Base-by-base conservation (phyloP, 2,888 invertebrate species). In the Bursaphelenchus okinawaensis region DNA sequence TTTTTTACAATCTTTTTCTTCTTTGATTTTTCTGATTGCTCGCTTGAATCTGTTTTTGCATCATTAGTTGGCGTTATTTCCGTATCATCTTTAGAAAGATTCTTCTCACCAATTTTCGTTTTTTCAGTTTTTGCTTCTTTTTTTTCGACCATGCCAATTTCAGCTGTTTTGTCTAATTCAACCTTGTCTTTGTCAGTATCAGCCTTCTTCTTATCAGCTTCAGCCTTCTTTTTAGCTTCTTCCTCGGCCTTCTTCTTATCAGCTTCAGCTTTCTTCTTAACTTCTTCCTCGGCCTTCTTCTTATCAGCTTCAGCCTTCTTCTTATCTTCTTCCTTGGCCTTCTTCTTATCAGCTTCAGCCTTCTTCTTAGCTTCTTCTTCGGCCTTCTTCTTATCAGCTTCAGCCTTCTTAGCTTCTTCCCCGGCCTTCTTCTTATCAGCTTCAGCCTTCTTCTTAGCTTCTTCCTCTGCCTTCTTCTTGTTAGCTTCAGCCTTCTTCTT, bases 301-400 rank as follows among this genome's bases (percentile, higher is more conserved):
- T 68, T 8, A 4, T 65, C 6, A 19, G 23, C 50, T 28, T 67
- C 2, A 22, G 16, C 31, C 24, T 54, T 51, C 20, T 29, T 16
- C 19, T 65, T 52, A 52, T 50, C 61, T 23, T 68, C 31, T 62
- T 9, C 29, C 19, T 70, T 20, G 26, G 12, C 52, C 71, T 66
- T 69, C 66, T 20, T 54, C 29, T 65, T 67, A 26, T 65, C 59
- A 23, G 59, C 59, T 51, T 59, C 54, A 1, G 50, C 22, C 4
- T 20, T n/a, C 20, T 65, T 52, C 31, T n/a, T n/a, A n/a, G n/a
- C n/a, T n/a, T n/a, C n/a, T 19, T 67, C 51, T 29, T 65, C 66
- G 22, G 55, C 52, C 27, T 67, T 26, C 20, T 20, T 54, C 29
- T 65, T 67, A 26, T 65, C 59, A 23, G 59, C 59, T 51, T 59